A percentile compares a stretch with the other conserved stretches of the same genome.
Conservation (phyloP, 2,797 vertebrate species). For the Cyclopterus lumpus region DNA sequence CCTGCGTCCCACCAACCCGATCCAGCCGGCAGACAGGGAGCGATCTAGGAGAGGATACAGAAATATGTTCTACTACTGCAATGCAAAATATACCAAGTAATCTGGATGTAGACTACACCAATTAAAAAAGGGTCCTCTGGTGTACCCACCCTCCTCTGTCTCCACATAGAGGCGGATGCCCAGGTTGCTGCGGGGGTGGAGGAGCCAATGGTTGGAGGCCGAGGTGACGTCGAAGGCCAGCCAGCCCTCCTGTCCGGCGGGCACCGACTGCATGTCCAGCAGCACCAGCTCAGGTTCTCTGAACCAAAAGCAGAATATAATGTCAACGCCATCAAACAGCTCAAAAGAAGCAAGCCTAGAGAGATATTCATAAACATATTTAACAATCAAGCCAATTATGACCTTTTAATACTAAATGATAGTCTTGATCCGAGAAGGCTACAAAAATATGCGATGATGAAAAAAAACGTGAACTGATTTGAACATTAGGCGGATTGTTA, state of each 20-base stretch:
- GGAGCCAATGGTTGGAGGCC: slow-evolving; percentile 92
- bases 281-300: slow-evolving; percentile 94
- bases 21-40: slow-evolving; percentile 89
- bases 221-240: slow-evolving; percentile 94
- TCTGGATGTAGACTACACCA: no score
- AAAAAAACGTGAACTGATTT: not conserved
- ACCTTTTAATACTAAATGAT: not conserved
- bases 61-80: not conserved
- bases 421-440: not conserved
- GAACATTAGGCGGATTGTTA: not conserved
- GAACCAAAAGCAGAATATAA: not conserved
- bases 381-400: not conserved
- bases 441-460: not conserved
- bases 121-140: not conserved
- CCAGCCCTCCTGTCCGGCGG: slow-evolving; percentile 92
- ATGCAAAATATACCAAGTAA: not conserved
- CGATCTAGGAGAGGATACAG: slow-evolving; percentile 80
- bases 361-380: not conserved
- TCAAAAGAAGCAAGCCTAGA: not conserved
- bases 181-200: slow-evolving; percentile 88
- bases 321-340: not conserved
- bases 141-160: slow-evolving; percentile 88
- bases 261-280: slow-evolving; percentile 93
- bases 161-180: slow-evolving; percentile 95
- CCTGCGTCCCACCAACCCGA: slow-evolving; percentile 89